These are phyloP conservation scores for Tetramorium parvispinum DNA, from an alignment of 1,140 invertebrate species.

Conservation along the genomic window DNA sequence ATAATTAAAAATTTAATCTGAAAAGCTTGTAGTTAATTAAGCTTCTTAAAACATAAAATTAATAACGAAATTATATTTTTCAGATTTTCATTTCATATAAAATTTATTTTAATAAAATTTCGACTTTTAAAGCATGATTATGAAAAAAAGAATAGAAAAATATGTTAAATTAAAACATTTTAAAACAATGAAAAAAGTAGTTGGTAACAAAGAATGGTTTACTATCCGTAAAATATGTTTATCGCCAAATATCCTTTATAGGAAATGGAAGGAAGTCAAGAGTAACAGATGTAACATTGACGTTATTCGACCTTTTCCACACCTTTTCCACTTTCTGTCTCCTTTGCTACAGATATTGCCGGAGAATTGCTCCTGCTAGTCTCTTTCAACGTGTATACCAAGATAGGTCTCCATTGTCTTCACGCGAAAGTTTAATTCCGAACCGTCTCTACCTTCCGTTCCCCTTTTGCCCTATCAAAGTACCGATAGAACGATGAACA, in stretches of 20 bases:
- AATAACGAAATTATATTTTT: not conserved
- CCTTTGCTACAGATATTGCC: constrained; percentile 64
- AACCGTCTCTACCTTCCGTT: constrained; percentile 50
- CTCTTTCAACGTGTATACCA: constrained; percentile 64
- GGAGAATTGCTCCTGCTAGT: constrained; percentile 69
- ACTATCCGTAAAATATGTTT: not conserved
- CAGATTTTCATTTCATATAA: not conserved
- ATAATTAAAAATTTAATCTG: constrained; percentile 5
- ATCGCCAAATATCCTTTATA: not conserved
- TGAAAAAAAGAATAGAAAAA: not conserved
- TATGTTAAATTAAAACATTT: not conserved
- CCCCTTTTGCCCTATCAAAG: constrained; percentile 51
- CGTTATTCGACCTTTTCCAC: not conserved
- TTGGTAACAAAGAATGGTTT: not conserved
- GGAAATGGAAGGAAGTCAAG: constrained; percentile 11
- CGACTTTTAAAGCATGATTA: not conserved
- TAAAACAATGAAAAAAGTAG: not conserved
- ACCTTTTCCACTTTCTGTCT: constrained; percentile 21
- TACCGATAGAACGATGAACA: constrained; percentile 71
- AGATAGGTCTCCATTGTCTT: constrained; percentile 70
- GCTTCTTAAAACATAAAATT: not conserved
- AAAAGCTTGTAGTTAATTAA: not conserved
- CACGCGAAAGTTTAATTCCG: constrained; percentile 73
- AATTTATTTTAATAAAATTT: not conserved
- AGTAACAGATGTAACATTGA: constrained; percentile 60